phyloP scores from a whole-genome alignment of 2,888 invertebrate species.

The Tachystola acroxantha region DNA sequence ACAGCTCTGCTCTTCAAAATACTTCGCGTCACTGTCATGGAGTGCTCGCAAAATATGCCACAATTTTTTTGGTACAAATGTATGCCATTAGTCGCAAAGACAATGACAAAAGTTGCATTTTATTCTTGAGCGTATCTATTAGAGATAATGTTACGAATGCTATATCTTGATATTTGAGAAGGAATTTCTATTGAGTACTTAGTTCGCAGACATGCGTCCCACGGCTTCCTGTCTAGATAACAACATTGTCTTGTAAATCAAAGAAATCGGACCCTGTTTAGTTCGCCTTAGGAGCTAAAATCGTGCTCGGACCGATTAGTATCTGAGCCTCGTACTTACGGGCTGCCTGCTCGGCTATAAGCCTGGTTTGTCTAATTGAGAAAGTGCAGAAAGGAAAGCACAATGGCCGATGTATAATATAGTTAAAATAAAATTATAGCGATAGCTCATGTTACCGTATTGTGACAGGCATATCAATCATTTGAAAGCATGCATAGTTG shows the following conservation, averaged over 20 bases:
- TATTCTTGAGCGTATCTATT: constrained; percentile 8
- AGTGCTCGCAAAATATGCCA: neutral
- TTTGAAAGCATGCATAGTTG: no score
- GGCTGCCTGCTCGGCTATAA: neutral
- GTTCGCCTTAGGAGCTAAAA: constrained; percentile 4
- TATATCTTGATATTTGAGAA: constrained; percentile 9
- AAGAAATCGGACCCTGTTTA: constrained; percentile 12
- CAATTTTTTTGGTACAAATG: constrained; percentile 8
- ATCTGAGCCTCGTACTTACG: neutral
- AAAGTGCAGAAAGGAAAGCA: constrained; percentile 1
- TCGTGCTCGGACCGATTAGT: constrained; percentile 1
- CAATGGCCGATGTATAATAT: neutral
- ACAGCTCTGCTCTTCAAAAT: no score
- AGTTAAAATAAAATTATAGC: neutral
- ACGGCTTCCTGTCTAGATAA: constrained; percentile 40
- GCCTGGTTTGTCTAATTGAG: constrained; percentile 5
- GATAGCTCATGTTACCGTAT: neutral
- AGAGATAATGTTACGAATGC: constrained; percentile 9
- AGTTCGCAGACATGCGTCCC: constrained; percentile 25
- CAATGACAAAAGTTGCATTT: constrained; percentile 6
- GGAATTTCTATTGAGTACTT: constrained; percentile 25
- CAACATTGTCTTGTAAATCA: constrained; percentile 9
- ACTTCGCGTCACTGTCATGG: neutral
- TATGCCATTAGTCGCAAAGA: constrained; percentile 8
- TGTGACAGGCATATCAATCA: neutral